Base-by-base conservation (phyloP, 2,797 vertebrate genomes). In the Mormyrus proboscirostris region DNA sequence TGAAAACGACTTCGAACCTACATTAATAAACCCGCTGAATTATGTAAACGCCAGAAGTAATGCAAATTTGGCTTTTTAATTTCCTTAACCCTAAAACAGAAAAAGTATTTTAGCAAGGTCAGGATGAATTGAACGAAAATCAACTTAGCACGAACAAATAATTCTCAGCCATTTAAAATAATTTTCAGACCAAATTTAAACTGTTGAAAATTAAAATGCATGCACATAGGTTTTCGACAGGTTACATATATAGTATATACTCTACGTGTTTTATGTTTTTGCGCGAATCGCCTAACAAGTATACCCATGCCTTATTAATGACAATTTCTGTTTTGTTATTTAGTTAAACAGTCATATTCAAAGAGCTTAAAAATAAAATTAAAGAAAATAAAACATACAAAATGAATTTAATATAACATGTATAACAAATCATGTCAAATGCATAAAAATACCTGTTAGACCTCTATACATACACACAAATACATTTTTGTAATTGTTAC, bases 321-420 rank as follows among this genome's bases (percentile, higher is more conserved):
- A 22, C 41, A 82, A 14, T 33, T 38, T 38, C 33, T 38, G 14
- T 76, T 73, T 38, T 38, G 69, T 76, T 41, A 76, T 73, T 73
- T 76, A 76, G 69, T 76, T 76, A 73, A 73, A 79, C 73, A 82
- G 76, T 82, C 76, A 82, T 47, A 85, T 47, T 85, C 49, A 5
- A 85, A 85, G 25, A 49, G 9, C 50, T 51, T 85, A 49, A 25
- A 85, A 51, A 49, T 25, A 51, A 51, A 85, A 85, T n/a, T 51
- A 10, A 19, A 49, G 49, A n/a, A 49, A 84, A 51, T 85, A 85
- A 51, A 85, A 6, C n/a, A 85, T 51, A 85, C n/a, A 82, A 82
- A 44, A 85, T 50, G 7, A 29, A 85, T 85, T 29, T 50, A 85
- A 82, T 82, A n/a, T 29, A 29, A 50, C 22, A 50, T 85, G 10